Evolutionary conservation across 1,140 invertebrate genomes (phyloP).

Genomic region (Drosophila virilis): DNA sequence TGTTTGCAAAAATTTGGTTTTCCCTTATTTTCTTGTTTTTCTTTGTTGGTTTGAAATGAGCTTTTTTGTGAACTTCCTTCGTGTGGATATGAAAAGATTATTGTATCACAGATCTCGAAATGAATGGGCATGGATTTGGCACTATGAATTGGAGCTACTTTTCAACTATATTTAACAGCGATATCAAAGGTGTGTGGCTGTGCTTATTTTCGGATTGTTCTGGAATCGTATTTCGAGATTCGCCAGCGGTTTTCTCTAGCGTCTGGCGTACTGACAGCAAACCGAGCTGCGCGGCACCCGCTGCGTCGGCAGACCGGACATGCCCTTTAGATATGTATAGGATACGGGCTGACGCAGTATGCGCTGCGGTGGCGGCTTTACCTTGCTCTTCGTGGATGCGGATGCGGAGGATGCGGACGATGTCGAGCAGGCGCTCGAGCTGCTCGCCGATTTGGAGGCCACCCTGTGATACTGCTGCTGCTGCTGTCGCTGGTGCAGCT

Average conservation of each 20-base stretch:
- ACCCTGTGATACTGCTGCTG: constrained; percentile 5
- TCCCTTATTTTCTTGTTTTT: background rate
- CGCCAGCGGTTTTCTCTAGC: constrained; percentile 46
- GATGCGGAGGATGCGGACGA: constrained; percentile 34
- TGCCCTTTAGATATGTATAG: constrained; percentile 91
- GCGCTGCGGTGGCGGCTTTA: constrained; percentile 87
- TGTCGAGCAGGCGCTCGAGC: constrained; percentile 44
- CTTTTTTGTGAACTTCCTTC: background rate
- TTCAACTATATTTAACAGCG: too few species aligned
- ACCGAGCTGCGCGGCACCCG: constrained; percentile 87
- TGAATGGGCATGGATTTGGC: constrained; percentile 42
- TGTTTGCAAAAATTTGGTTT: constrained; percentile 7
- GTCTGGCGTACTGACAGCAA: constrained; percentile 79
- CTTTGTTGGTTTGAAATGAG: background rate
- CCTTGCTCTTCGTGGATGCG: constrained; percentile 54
- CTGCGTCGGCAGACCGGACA: constrained; percentile 91
- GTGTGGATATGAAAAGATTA: constrained; percentile 36
- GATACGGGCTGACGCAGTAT: constrained; percentile 90
- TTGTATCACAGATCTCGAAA: constrained; percentile 80
- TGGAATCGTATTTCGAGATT: background rate
- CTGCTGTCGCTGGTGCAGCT: constrained; percentile 61
- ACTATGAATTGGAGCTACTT: constrained; percentile 7
- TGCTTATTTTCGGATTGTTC: background rate
- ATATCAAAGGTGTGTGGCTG: background rate
- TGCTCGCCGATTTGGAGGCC: constrained; percentile 40